Evolutionary conservation across 1,140 invertebrate genomes (phyloP), one percentile per base, ranked within the genome.

Genomic region (Pantala flavescens): DNA sequence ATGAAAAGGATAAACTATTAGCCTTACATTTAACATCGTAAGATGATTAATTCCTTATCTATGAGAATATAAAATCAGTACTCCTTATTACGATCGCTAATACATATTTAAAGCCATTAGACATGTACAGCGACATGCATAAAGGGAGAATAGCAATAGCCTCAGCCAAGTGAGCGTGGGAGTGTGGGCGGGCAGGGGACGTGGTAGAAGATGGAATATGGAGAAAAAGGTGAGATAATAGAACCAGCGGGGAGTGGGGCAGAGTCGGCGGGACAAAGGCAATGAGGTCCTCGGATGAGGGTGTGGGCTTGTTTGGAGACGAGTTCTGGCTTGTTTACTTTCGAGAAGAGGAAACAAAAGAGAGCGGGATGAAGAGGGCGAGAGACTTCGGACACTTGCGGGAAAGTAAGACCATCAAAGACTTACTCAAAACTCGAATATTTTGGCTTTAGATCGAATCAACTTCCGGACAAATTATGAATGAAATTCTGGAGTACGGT

Each of bases 161-260:
- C 28, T 16, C 7, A 36, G 19, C 24, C 63, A 49, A 28, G 55
- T 70, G 21, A 21, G 55, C 16, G 43, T 7, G 19, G 24, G 24
- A 43, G n/a, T 28, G 72, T 43, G 49, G 28, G 72, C n/a, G 14
- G 75, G 28, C 28, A 23, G 75, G 43, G 70, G 49, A 21, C 3
- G 12, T 7, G 49, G n/a, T 16, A 21, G 49, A 63, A 63, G 49
- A 63, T 63, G 49, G 49, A 63, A 63, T 16, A 19, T 16, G 49
- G 49, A 63, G 3, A 21, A 14, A 21, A 63, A 21, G n/a, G 49
- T 19, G 49, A 63, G 49, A 63, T 16, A 63, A 14, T 36, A 63
- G 49, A 63, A 12, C 3, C 5, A 63, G 49, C 12, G 49, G 12
- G 49, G 49, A 63, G 49, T 16, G 49, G 49, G 49, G 49, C n/a